Evolutionary conservation across 2,797 vertebrate genomes (phyloP), one percentile per base, ranked within the genome.

Genomic region (Loris lydekkerianus): DNA sequence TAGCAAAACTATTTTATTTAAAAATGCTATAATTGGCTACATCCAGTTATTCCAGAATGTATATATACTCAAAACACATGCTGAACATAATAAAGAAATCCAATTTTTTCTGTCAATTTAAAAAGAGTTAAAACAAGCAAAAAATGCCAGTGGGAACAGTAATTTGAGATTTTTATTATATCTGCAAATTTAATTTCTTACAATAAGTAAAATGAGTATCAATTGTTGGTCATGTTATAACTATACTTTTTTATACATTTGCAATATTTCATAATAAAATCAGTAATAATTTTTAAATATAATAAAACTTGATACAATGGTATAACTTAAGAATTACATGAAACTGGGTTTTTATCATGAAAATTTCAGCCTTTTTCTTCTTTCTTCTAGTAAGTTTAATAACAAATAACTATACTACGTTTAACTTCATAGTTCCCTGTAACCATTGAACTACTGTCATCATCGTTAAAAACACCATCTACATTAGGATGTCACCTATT

Each of bases 401-500:
- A 85, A 95, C 61, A 61, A 72, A 73, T 40, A 89, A 92, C 1
- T n/a, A 89, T 0, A 37, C 10, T 78, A 97, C 94, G 97, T 96
- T 94, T 49, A 94, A 97, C 13, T 70, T 97, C 1, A 95, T 87
- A 86, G 77, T 82, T 97, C 23, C 65, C 80, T 43, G 63, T 37
- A 76, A 75, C 78, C 56, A 73, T 70, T 96, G 93, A 94, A 95
- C 58, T 81, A 65, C 21, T 97, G 56, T 70, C 46, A 56, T 65
- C 77, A 89, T 88, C 92, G 95, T 89, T 73, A 85, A 97, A 97
- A 96, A 81, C 43, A 61, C 90, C 96, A 69, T 40, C 84, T 90
- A 84, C 77, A 86, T 63, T 91, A 93, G 31, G 63, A 34, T 93
- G 53, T 92, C 75, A 77, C 85, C 95, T 92, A 81, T 97, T 53